Evolutionary conservation across 2,797 vertebrate genomes (phyloP).

Genomic region (Mus caroli): DNA sequence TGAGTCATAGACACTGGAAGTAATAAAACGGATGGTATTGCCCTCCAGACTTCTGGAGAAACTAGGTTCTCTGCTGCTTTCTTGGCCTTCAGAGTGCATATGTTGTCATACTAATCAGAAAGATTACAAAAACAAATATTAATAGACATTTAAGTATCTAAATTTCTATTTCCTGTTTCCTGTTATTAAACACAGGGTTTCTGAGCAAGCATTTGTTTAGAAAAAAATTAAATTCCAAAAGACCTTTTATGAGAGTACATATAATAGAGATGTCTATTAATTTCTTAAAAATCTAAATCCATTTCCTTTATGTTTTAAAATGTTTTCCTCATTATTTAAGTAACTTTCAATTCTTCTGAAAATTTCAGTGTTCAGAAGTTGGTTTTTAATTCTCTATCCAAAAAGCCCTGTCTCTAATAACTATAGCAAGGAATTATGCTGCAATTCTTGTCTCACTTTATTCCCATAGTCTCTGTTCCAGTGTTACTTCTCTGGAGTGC

Average conservation of each 20-base stretch:
- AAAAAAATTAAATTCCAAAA: neutral
- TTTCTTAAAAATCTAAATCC: neutral
- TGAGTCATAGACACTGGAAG: neutral
- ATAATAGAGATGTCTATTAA: constrained; percentile 3
- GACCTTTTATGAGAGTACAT: neutral
- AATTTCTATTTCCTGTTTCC: neutral
- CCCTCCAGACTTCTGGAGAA: neutral
- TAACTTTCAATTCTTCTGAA: constrained; percentile 18
- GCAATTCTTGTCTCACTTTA: neutral
- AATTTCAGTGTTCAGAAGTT: constrained; percentile 29
- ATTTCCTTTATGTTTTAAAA: constrained; percentile 30
- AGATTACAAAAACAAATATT: neutral
- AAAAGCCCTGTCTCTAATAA: neutral
- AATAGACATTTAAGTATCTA: neutral
- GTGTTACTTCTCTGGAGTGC: neutral
- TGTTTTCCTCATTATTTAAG: neutral
- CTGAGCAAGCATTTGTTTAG: neutral
- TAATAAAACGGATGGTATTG: neutral
- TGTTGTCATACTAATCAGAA: neutral
- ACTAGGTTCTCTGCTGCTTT: neutral
- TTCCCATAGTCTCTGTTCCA: neutral
- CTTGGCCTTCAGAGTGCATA: neutral
- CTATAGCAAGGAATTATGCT: neutral
- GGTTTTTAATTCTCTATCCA: constrained; percentile 35
- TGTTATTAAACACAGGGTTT: neutral